Evolutionary conservation across 2,113 vertebrate species (phyloP), one percentile per base, ranked within the genome.

Genomic region (Mirza zaza): DNA sequence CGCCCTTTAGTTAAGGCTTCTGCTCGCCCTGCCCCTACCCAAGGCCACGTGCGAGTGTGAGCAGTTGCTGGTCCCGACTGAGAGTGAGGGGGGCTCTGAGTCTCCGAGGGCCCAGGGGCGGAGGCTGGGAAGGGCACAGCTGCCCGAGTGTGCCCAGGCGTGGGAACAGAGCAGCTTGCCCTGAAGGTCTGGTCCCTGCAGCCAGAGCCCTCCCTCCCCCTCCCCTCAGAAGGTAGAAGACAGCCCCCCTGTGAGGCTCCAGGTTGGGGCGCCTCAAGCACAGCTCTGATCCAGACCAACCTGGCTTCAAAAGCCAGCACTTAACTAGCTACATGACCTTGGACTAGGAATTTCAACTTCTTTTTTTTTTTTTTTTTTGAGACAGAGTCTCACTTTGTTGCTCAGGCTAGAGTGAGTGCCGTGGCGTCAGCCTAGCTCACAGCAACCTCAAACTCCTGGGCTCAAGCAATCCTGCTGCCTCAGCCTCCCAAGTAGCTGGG

Each of bases 51-150:
- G 75, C 6, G 12, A 2, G 13, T 1, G 0, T 1, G 65, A 45
- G 29, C 48, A 6, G 23, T 80, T 20, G 6, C 32, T 32, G 9
- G 42, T 77, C 48, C 73, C 83, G 55, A 82, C 79, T 34, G 61
- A 57, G 20, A 29, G 17, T 3, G 50, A 42, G 87, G 42, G 61
- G 59, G 61, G 42, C 93, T 77, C 0, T 4, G 67, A 68, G 34
- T 7, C 39, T 27, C 61, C 39, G 92, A 9, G 14, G 48, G 29
- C 83, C 68, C 9, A 5, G 45, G 3, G 77, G 70, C 81, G 89
- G 75, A 50, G 39, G 76, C 92, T 95, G 97, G 86, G 95, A 98
- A 97, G 45, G 83, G 13, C 2, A 0, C 98, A 98, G 96, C 91
- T 98, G 98, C 75, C 23, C 0, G 25, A 39, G 91, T 97, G 92